phyloP scores from a whole-genome alignment of 53 echinoderm and acorn worm genomes.

The Actinopyga echinites region DNA sequence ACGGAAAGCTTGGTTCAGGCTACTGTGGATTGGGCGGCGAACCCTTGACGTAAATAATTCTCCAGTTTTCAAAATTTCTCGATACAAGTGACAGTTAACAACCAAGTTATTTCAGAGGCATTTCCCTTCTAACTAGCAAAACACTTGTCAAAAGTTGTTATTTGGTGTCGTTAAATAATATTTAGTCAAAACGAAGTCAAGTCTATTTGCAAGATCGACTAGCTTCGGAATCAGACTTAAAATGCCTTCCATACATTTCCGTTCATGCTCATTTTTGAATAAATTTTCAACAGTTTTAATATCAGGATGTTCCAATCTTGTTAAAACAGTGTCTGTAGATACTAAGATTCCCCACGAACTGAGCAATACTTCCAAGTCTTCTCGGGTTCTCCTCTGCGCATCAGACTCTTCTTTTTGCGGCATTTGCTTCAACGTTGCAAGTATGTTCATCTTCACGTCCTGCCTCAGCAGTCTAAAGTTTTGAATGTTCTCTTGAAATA shows the following conservation, averaged over 20 bases:
- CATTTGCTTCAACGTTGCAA: constrained; percentile 61
- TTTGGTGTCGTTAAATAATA: constrained; percentile 70
- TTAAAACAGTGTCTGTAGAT: constrained; percentile 63
- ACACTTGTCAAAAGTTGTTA: neutral
- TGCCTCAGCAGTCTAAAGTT: constrained; percentile 90
- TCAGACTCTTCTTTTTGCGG: constrained; percentile 63
- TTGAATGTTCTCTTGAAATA: constrained; percentile 69
- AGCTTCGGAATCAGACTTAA: constrained; percentile 88
- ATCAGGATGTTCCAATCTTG: constrained; percentile 73
- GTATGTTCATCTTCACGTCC: constrained; percentile 85
- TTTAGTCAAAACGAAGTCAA: constrained; percentile 87
- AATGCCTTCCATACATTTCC: constrained; percentile 61
- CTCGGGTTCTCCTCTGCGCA: constrained; percentile 66
- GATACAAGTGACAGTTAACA: too few species aligned
- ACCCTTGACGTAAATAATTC: too few species aligned
- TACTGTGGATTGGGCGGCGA: too few species aligned
- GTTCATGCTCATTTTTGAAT: constrained; percentile 69
- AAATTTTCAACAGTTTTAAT: constrained; percentile 55
- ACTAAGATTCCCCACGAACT: constrained; percentile 78
- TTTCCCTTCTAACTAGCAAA: too few species aligned
- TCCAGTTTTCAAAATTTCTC: too few species aligned
- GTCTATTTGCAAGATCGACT: constrained; percentile 73
- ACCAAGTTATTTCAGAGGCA: too few species aligned
- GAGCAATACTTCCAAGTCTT: constrained; percentile 83
- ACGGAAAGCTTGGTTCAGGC: too few species aligned